A percentile compares a stretch with the other conserved stretches of the same genome.
Evolutionary conservation across 2,113 vertebrate species (phyloP).

Genomic region (Macroglossus sobrinus): DNA sequence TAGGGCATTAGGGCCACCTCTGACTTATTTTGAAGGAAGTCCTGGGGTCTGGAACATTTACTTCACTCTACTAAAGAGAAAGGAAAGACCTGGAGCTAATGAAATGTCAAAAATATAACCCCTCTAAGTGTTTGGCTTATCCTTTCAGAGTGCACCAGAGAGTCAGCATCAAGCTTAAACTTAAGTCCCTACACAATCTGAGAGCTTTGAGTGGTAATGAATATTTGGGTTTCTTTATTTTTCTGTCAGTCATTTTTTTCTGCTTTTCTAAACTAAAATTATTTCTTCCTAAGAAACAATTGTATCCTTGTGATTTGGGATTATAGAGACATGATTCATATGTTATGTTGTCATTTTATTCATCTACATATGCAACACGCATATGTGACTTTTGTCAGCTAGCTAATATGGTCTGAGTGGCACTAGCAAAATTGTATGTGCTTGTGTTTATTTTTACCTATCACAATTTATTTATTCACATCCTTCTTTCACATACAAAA

Average conservation of each 20-base stretch:
- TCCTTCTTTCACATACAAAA: background rate
- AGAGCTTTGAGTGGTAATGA: background rate
- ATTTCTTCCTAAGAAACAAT: background rate
- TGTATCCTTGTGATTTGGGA: background rate
- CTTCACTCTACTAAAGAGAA: background rate
- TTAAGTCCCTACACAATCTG: background rate
- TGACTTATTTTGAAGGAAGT: background rate
- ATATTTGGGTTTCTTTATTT: background rate
- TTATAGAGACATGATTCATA: background rate
- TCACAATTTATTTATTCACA: background rate
- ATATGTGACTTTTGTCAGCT: background rate
- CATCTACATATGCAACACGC: background rate
- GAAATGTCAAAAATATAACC: constrained; percentile 22
- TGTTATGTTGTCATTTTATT: background rate
- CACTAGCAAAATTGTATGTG: background rate
- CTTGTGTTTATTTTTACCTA: constrained; percentile 9
- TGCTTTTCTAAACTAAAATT: background rate
- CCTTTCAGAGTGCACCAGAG: background rate
- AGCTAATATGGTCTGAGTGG: background rate
- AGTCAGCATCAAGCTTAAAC: background rate
- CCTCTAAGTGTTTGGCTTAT: background rate
- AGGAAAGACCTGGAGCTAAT: background rate
- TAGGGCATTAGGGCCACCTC: background rate
- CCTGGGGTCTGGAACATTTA: background rate
- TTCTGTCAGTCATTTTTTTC: background rate